A percentile compares a stretch with the other conserved stretches of the same genome.
Evolutionary conservation across 1,140 invertebrate genomes (phyloP).

Genomic region (Drosophila orosa): DNA sequence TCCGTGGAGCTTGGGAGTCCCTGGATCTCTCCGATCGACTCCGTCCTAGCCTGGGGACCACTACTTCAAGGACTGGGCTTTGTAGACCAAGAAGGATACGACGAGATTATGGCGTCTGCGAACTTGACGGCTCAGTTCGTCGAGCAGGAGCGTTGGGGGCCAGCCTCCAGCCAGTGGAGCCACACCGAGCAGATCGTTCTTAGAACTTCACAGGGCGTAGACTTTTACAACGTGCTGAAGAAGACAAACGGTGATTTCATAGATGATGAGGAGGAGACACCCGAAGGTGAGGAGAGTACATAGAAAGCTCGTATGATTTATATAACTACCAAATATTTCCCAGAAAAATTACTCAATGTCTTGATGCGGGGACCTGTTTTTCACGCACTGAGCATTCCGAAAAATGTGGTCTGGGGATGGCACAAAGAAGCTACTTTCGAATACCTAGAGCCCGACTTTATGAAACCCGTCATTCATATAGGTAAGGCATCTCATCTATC

Average conservation of each 20-base stretch:
- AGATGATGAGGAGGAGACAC: constrained; percentile 56
- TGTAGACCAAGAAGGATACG: constrained; percentile 87
- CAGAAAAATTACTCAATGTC: constrained; percentile 63
- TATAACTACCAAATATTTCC: not conserved
- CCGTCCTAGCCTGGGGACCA: constrained; percentile 91
- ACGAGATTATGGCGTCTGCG: constrained; percentile 85
- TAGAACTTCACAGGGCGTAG: constrained; percentile 87
- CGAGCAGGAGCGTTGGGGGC: constrained; percentile 85
- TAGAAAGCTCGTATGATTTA: not conserved
- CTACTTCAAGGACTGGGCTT: constrained; percentile 86
- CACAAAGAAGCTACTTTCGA: constrained; percentile 87
- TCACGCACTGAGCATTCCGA: constrained; percentile 87
- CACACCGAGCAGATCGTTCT: constrained; percentile 87
- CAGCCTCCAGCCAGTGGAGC: constrained; percentile 88
- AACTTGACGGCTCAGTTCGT: constrained; percentile 85
- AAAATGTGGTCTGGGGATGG: constrained; percentile 87
- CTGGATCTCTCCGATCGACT: constrained; percentile 94
- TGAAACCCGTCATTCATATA: constrained; percentile 91
- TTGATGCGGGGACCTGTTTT: constrained; percentile 85
- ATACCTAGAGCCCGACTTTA: constrained; percentile 89
- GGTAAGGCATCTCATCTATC: constrained; percentile 85
- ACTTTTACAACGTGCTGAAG: constrained; percentile 92
- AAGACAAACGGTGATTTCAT: constrained; percentile 48
- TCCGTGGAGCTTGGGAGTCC: constrained; percentile 93
- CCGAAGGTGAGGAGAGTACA: constrained; percentile 30